Percentiles rank a stretch among this genome's conserved stretches.
Evolutionary conservation across 2,888 invertebrate genomes (phyloP).

Genomic region (Lydus trimaculatus): DNA sequence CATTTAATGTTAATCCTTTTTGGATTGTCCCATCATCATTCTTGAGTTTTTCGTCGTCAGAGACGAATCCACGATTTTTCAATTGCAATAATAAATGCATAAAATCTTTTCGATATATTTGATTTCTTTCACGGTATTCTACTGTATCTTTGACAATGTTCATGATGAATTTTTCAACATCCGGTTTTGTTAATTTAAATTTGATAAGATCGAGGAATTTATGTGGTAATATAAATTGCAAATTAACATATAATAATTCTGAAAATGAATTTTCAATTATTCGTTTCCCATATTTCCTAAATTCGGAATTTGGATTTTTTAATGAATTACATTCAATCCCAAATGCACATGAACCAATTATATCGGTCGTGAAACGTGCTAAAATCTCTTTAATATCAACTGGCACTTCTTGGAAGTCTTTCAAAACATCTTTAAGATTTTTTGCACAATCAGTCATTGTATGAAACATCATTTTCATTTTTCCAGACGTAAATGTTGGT

Average conservation of each 20-base stretch:
- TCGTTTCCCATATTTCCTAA: conserved; percentile 47
- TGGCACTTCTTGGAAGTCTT: conserved; percentile 49
- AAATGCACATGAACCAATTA: no score
- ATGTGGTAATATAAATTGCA: conserved; percentile 35
- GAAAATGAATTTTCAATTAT: conserved; percentile 40
- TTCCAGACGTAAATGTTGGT: no score
- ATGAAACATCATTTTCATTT: conserved; percentile 71
- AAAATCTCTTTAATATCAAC: no score
- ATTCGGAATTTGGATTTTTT: conserved; percentile 61
- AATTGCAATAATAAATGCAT: no score
- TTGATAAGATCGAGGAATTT: conserved; percentile 34
- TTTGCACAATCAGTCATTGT: conserved; percentile 65
- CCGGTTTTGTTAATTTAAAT: conserved; percentile 38
- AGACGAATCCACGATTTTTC: conserved; percentile 8
- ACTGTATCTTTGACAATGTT: no score
- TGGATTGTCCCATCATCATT: not conserved
- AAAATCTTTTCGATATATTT: no score
- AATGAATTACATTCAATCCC: no score
- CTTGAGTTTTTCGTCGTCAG: not conserved
- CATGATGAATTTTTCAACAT: conserved; percentile 59
- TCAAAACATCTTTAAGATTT: conserved; percentile 62
- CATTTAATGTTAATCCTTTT: no score
- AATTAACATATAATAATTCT: conserved; percentile 20
- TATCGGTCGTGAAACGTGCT: no score
- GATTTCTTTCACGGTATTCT: no score